phyloP scores from a whole-genome alignment of 2,888 invertebrate species.

The Macaria liturata region DNA sequence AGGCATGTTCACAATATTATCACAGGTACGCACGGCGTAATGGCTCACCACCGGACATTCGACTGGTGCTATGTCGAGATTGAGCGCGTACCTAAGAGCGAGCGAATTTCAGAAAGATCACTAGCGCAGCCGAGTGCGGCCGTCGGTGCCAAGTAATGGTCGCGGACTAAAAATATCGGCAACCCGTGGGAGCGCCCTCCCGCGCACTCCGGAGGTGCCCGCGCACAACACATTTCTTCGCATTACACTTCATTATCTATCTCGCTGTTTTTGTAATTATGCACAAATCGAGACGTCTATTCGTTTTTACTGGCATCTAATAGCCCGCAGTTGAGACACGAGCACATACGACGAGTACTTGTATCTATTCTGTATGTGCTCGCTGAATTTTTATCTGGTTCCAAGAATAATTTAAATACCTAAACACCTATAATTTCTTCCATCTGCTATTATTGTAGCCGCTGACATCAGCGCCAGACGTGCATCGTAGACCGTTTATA shows the following conservation, averaged over 20 bases:
- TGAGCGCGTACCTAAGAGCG: constrained; percentile 74
- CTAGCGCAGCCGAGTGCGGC: constrained; percentile 79
- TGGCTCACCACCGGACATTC: constrained; percentile 59
- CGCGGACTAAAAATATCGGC: constrained; percentile 86
- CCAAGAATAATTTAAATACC: constrained; percentile 17
- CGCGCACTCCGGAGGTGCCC: constrained; percentile 76
- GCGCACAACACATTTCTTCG: constrained; percentile 77
- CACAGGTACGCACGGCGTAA: constrained; percentile 45
- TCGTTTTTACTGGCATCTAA: too few relatives aligned
- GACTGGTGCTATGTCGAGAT: constrained; percentile 71
- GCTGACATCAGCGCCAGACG: constrained; percentile 27
- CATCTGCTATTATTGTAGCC: constrained; percentile 20
- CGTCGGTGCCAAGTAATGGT: constrained; percentile 86
- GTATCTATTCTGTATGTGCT: too few relatives aligned
- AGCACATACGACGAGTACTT: too few relatives aligned
- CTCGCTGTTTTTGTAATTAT: constrained; percentile 40
- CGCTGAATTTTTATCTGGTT: constrained; percentile 1
- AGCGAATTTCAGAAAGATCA: constrained; percentile 80
- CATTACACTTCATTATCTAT: constrained; percentile 57
- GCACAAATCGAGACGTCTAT: constrained; percentile 2
- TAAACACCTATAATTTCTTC: constrained; percentile 17
- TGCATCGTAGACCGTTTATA: constrained; percentile 19
- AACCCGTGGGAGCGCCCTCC: constrained; percentile 84
- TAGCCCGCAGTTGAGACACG: too few relatives aligned
- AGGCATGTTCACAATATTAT: constrained; percentile 33